Evolutionary conservation across 2,797 vertebrate genomes (phyloP).

Genomic region (Siniperca undulata): DNA sequence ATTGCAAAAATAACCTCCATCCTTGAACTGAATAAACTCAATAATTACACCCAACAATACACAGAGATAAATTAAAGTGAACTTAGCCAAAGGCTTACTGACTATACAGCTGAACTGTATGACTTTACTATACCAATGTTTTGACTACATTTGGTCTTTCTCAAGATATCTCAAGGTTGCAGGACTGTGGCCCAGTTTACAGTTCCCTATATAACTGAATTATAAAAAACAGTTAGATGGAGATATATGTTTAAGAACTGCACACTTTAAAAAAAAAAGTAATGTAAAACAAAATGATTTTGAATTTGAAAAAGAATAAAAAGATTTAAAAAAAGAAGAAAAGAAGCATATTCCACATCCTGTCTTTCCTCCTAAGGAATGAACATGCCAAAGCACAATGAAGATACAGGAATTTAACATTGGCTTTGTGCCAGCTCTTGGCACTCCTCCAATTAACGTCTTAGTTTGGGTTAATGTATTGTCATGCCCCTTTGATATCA

Average conservation of each 20-base stretch:
- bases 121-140: background rate
- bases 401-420: slow-evolving; percentile 5
- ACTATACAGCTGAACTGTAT: background rate
- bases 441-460: slow-evolving; percentile 50
- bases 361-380: background rate
- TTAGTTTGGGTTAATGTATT: slow-evolving; percentile 55
- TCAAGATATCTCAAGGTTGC: background rate
- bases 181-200: background rate
- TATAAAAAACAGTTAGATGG: background rate
- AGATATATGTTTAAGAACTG: background rate
- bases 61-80: background rate
- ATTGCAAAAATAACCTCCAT: background rate
- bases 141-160: background rate
- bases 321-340: no score
- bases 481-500: slow-evolving; percentile 44
- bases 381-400: slow-evolving; percentile 13
- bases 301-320: background rate
- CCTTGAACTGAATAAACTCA: background rate
- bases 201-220: no score
- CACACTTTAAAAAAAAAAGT: background rate
- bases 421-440: slow-evolving; percentile 50
- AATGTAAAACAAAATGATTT: background rate
- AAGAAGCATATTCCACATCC: background rate
- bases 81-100: background rate
- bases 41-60: no score